Evolutionary conservation across 2,888 invertebrate species (phyloP), one percentile per base, ranked within the genome.

Genomic region (Epiblema foenella): DNA sequence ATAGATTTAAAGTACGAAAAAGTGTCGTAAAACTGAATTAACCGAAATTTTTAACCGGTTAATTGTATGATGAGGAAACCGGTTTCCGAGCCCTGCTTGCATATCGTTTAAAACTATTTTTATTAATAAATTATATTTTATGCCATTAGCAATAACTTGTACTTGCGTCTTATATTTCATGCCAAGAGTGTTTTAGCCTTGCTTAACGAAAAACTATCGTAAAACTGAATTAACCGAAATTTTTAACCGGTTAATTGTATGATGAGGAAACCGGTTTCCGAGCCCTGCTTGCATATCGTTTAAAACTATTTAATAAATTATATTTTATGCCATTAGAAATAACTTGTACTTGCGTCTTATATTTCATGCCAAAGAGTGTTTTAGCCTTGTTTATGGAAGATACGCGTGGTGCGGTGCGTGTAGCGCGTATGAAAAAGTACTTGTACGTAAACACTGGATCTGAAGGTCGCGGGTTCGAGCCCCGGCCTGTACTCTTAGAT

Each of bases 281-380:
- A n/a, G n/a, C n/a, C n/a, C n/a, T n/a, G n/a, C n/a, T n/a, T n/a
- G n/a, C n/a, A 57, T 17, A 4, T 54, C 9, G 18, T 18, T 51
- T 18, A 18, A 51, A 17, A 37, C 24, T 20, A 57, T 57, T 3
- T n/a, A 57, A 57, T 37, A 37, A 57, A 37, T 54, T 33, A 57
- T 4, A 37, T 37, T 17, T 0, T 33, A 57, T 37, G 37, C 56
- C 33, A 57, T 17, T 37, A 37, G 29, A 29, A 56, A n/a, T 56
- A 56, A 15, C 8, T 29, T 29, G 29, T 56, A 56, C 56, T 54
- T 18, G 10, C 51, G 9, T 9, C 9, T 39, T 15, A 59, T 42
- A 59, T 9, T 42, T 42, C 20, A 59, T n/a, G 59, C 42, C 42
- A 59, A 15, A 42, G 5, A 42, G 15, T 42, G 15, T 42, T 42